Evolutionary conservation across 1,140 invertebrate species (phyloP).

Genomic region (Augochlora pura): DNA sequence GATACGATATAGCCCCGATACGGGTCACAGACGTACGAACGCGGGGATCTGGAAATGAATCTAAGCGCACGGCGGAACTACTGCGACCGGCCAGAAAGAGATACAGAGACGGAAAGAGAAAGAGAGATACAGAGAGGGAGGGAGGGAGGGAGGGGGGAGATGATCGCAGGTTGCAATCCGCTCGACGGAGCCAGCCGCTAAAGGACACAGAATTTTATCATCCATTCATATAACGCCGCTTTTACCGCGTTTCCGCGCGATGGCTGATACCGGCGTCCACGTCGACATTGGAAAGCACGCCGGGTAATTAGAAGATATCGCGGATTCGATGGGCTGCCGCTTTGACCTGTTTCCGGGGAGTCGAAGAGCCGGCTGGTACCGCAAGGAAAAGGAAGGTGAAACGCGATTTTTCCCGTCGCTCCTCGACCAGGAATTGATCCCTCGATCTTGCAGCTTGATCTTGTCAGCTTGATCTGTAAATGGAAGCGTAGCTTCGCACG

Average conservation of each 20-base stretch:
- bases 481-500: too few species aligned
- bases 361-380: background rate
- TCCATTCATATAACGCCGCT: constrained; percentile 33
- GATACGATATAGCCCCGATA: constrained; percentile 28
- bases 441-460: too few species aligned
- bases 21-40: constrained; percentile 21
- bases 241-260: constrained; percentile 35
- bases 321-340: background rate
- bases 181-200: constrained; percentile 16
- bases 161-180: background rate
- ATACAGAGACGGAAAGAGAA: background rate
- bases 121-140: background rate
- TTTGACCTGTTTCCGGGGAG: background rate
- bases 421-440: too few species aligned
- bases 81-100: background rate
- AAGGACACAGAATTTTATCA: constrained; percentile 49
- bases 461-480: too few species aligned
- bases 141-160: background rate
- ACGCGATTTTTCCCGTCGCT: too few species aligned
- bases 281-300: constrained; percentile 33
- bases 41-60: constrained; percentile 29
- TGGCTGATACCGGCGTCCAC: constrained; percentile 24
- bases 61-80: background rate
- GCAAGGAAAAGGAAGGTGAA: background rate
- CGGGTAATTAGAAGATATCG: constrained; percentile 44